Base-by-base conservation (phyloP, 2,113 vertebrate species). In the Neolamprologus brichardi region DNA sequence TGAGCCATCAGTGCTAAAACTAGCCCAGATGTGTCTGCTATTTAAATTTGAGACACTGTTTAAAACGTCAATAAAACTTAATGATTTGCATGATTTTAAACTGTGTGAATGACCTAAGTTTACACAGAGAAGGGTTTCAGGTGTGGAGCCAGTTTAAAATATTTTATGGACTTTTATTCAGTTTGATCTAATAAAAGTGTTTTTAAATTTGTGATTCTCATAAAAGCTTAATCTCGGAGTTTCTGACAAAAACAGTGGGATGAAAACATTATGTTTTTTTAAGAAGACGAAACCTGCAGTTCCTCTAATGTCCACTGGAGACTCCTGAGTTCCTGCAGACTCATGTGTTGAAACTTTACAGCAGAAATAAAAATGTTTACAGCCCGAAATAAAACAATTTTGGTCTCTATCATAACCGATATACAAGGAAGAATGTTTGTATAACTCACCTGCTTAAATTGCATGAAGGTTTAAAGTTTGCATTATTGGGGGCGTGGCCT, bases 331-430 rank as follows among this genome's bases (percentile, higher is more conserved):
- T 41, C 1, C 64, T 20, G 34, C 2, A 41, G 62, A 72, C 13
- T 72, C 3, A 15, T 23, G 13, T 44, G 39, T 72, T 72, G 20
- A 72, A 70, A 70, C 34, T 70, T 70, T 70, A 70, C 12, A 4
- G 12, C 20, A 72, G 20, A 25, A 72, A 72, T 44, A 72, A 44
- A 72, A 25, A 70, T 70, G 64, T 41, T 72, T 25, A 25, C 64
- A 1, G 64, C 37, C 37, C 4, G 64, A 17, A 44, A 72, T 44
- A 72, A 44, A 72, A 25, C 5, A 0, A 5, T 4, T 44, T 25
- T 17, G 0, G 2, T 10, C 67, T 72, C n/a, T 44, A 10, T 72
- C 20, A 0, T 17, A 72, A 44, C 67, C 0, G 3, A 25, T 3
- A 41, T 72, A 72, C 34, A 39, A 20, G 34, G 67, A 15, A 25